These are phyloP conservation scores for Hiodon tergisus DNA, from an alignment of 2,113 vertebrate species.

Conservation along the genomic window DNA sequence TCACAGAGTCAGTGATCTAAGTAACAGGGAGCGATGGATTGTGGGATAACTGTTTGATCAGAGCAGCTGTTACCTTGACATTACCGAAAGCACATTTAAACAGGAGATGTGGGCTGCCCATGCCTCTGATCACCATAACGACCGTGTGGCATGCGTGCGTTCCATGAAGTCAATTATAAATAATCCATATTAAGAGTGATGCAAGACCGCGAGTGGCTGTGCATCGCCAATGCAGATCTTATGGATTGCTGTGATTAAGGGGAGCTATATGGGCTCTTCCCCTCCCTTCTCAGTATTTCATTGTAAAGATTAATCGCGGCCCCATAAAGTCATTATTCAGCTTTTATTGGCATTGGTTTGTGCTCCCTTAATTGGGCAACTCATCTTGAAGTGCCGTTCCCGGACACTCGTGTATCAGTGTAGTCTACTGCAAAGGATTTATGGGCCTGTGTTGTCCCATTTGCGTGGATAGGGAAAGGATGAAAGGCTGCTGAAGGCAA, in stretches of 20 bases:
- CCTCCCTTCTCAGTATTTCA: conserved; percentile 36
- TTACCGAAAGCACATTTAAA: not conserved
- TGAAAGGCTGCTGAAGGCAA: no score
- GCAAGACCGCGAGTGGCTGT: not conserved
- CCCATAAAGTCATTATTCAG: conserved; percentile 59
- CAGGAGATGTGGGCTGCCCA: not conserved
- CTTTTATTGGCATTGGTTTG: conserved; percentile 58
- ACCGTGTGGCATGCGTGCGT: not conserved
- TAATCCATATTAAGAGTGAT: not conserved
- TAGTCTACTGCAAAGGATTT: no score
- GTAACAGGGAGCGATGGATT: no score
- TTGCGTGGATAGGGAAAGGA: no score
- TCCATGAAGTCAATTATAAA: not conserved
- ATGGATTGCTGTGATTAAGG: conserved; percentile 42
- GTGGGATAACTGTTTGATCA: no score
- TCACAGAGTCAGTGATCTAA: no score
- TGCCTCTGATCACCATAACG: not conserved
- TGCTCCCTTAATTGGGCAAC: conserved; percentile 62
- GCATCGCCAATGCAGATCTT: conserved; percentile 1
- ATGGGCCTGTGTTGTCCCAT: no score
- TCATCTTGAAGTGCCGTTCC: conserved; percentile 54
- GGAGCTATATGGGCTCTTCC: conserved; percentile 41
- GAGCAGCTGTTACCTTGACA: no score
- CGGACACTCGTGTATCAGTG: conserved; percentile 22
- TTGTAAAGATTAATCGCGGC: conserved; percentile 48